These are phyloP conservation scores for Champsocephalus gunnari DNA, from an alignment of 2,797 vertebrate species.

Conservation along the genomic window DNA sequence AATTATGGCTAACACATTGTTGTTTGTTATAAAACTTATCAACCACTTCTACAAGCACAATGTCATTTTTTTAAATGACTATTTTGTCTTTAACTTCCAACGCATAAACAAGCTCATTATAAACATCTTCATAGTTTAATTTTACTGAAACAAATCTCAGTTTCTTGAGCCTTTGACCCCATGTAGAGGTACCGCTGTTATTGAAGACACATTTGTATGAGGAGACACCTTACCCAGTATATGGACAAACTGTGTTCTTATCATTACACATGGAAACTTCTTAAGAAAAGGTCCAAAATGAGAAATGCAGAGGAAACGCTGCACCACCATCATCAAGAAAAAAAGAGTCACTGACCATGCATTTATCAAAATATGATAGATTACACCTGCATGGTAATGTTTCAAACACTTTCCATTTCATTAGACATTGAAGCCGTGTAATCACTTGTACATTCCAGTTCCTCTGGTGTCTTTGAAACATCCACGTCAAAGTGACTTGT, in stretches of 20 bases:
- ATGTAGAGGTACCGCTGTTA: not conserved
- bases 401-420: not conserved
- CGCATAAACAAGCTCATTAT: not conserved
- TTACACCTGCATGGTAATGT: conserved; percentile 1
- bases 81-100: not conserved
- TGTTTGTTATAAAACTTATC: not conserved
- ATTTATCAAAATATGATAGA: conserved; percentile 1
- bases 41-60: not conserved
- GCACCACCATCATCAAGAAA: not conserved
- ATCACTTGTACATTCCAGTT: not conserved
- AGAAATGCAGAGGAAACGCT: not conserved
- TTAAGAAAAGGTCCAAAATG: not conserved
- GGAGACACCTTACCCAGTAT: not conserved
- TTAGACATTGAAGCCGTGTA: not conserved
- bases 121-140: not conserved
- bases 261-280: not conserved
- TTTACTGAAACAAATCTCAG: not conserved
- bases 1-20: no score
- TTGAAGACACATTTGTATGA: not conserved
- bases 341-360: not conserved
- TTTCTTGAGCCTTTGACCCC: not conserved
- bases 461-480: not conserved
- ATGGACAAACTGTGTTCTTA: no score
- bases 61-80: not conserved
- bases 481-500: not conserved